Evolutionary conservation across 2,113 vertebrate genomes (phyloP).

Genomic region (Cyanoliseus patagonus): DNA sequence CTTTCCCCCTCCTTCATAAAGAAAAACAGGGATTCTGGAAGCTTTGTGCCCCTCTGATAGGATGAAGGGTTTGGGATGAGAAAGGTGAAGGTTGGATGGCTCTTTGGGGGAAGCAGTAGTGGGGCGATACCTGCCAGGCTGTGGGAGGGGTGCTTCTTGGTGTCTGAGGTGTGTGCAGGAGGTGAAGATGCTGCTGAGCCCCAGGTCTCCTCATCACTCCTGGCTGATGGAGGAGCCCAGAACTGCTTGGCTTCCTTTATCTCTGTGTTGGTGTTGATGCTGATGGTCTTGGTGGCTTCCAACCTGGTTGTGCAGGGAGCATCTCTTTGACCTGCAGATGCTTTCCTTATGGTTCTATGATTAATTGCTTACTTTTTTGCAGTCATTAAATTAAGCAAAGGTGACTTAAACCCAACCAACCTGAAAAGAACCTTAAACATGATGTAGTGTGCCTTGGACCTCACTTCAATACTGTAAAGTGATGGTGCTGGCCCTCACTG

Average conservation of each 20-base stretch:
- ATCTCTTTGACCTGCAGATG: not conserved
- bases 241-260: not conserved
- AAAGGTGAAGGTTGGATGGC: not conserved
- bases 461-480: accelerated
- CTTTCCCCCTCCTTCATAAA: not conserved
- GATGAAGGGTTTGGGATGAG: not conserved
- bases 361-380: not conserved
- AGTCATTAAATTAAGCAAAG: not conserved
- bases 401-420: not conserved
- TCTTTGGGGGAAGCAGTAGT: not conserved
- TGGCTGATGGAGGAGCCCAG: not conserved
- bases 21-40: conserved; percentile 1
- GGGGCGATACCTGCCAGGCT: not conserved
- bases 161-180: not conserved
- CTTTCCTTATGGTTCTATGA: not conserved
- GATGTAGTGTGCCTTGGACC: not conserved
- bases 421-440: not conserved
- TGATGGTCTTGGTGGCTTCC: not conserved
- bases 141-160: not conserved
- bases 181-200: not conserved
- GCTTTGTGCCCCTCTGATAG: not conserved
- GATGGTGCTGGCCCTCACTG: accelerated
- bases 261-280: not conserved
- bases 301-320: not conserved
- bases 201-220: not conserved